A percentile compares a stretch with the other conserved stretches of the same genome.
phyloP scores from a whole-genome alignment of 2,888 invertebrate species.

The Harmothoe impar region DNA sequence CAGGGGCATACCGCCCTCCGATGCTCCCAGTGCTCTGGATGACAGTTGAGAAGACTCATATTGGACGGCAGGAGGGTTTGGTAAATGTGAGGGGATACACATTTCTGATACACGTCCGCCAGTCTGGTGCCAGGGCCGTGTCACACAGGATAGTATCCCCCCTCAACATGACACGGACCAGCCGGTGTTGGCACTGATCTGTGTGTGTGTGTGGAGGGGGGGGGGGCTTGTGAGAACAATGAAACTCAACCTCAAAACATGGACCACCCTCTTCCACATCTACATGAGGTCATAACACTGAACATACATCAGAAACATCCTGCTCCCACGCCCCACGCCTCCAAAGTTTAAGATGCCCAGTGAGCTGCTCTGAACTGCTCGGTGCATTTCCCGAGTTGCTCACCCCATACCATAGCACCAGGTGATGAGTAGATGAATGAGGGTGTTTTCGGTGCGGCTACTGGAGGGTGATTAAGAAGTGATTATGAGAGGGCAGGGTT shows the following conservation, averaged over 20 bases:
- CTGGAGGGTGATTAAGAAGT: not conserved
- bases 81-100: conserved; percentile 41
- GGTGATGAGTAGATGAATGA: not conserved
- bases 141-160: conserved; percentile 41
- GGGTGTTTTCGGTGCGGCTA: not conserved
- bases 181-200: not conserved
- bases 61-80: not conserved
- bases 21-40: conserved; percentile 36
- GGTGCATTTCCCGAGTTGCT: not conserved
- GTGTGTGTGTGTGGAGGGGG: not conserved
- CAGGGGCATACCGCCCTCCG: too few relatives aligned
- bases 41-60: conserved; percentile 58
- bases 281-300: not conserved
- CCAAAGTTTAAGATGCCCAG: not conserved
- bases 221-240: conserved; percentile 8
- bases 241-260: not conserved
- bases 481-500: conserved; percentile 30
- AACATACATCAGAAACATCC: not conserved
- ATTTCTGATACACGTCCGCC: conserved; percentile 62
- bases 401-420: not conserved
- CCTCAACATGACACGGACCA: conserved; percentile 25
- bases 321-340: not conserved
- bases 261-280: not conserved
- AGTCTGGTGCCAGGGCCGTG: conserved; percentile 55
- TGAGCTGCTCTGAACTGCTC: not conserved